Percentiles rank a stretch among this genome's conserved stretches.
Conservation (phyloP, 1,140 invertebrate genomes). For the Pachyrhynchus sulphureomaculatus region DNA sequence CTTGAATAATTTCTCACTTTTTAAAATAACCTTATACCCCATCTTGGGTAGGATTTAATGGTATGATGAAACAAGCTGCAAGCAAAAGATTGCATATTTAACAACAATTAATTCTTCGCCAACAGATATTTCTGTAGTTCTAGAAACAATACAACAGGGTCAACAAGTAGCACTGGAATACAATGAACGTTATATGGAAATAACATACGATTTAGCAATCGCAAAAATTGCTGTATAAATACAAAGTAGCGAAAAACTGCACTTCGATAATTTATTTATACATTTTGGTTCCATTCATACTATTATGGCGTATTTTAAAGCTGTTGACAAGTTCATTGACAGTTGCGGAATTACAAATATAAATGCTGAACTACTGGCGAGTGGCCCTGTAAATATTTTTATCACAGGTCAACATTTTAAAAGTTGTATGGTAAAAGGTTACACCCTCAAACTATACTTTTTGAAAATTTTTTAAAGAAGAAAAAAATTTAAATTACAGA, state of each 20-base stretch:
- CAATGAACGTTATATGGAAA: constrained; percentile 43
- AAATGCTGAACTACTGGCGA: constrained; percentile 44
- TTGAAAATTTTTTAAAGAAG: constrained; percentile 25
- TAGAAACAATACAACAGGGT: constrained; percentile 45
- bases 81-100: constrained; percentile 40
- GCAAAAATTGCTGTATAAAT: constrained; percentile 50
- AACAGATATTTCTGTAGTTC: constrained; percentile 44
- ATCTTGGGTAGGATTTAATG: constrained; percentile 41
- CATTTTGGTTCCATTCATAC: constrained; percentile 49
- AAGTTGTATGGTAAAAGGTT: constrained; percentile 43
- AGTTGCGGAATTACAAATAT: constrained; percentile 47
- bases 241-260: constrained; percentile 21
- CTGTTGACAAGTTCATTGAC: constrained; percentile 45
- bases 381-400: constrained; percentile 44
- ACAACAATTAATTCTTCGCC: constrained; percentile 46
- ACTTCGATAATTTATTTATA: constrained; percentile 44
- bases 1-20: constrained; percentile 7
- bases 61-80: constrained; percentile 30
- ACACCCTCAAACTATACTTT: constrained; percentile 41
- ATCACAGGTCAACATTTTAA: constrained; percentile 47
- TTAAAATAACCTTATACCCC: constrained; percentile 29
- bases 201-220: constrained; percentile 45
- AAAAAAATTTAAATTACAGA: constrained; percentile 1
- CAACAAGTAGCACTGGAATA: constrained; percentile 40
- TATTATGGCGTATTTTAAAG: constrained; percentile 49